Base-by-base conservation (phyloP, 2,888 invertebrate genomes). In the Parnassius orleans region DNA sequence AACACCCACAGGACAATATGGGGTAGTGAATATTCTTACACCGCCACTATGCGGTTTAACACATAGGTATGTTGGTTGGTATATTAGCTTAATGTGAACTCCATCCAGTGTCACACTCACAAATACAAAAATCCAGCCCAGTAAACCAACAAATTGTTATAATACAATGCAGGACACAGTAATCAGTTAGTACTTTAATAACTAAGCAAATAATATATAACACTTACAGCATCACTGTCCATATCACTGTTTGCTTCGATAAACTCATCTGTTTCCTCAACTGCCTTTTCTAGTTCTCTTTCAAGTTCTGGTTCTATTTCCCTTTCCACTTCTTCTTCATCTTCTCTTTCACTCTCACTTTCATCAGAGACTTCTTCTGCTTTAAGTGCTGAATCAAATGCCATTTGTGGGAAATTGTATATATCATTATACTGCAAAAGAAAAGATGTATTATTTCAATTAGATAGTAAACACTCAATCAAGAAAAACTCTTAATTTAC, bases 401-500 rank as follows among this genome's bases (percentile, higher is more conserved):
- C 98, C 80, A 95, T 95, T 93, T 97, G 96, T 11, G 98, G 97
- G 93, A 99, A 99, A 88, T 99, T 99, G 87, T 99, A 99, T 70
- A 99, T 97, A 83, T 99, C 99, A 78, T 98, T 97, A 87, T 99
- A 99, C 95, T 97, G 83, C 60, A 94, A 94, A 60, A 66, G 12
- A 44, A 46, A 44, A 60, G 19, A 48, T 19, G 15, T 47, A 9
- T 48, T 24, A 24, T 7, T 24, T 24, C 3, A 24, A 5, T 24
- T 24, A 24, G 24, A 5, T 24, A 24, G 3, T 24, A 24, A 24
- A 24, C 24, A 24, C 3, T 24, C 5, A 24, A 24, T 24, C 2
- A 5, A 24, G 5, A 5, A 24, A 24, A 24, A 5, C 24, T 24
- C 0, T 3, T 3, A 24, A 24, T 24, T 24, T 24, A 24, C 3